phyloP scores from a whole-genome alignment of 2,888 invertebrate species.

The Thymelicus sylvestris region DNA sequence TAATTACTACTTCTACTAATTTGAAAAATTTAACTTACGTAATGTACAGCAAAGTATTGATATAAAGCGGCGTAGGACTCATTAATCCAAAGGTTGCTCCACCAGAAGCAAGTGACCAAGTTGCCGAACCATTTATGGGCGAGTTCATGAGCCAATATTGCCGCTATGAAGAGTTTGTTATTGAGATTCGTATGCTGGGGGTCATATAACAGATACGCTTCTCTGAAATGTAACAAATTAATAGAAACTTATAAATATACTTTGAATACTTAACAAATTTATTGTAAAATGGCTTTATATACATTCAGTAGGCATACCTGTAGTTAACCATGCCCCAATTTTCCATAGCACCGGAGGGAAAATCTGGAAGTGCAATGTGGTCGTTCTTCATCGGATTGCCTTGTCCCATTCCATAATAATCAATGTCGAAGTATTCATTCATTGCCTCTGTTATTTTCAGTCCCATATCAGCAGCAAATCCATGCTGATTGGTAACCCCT shows the following conservation, averaged over 20 bases:
- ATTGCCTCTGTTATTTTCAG: constrained; percentile 76
- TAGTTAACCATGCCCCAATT: constrained; percentile 94
- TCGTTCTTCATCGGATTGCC: constrained; percentile 83
- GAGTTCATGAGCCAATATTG: constrained; percentile 90
- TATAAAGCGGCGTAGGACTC: constrained; percentile 89
- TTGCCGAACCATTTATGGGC: constrained; percentile 95
- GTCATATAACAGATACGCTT: constrained; percentile 79
- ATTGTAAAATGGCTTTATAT: not conserved
- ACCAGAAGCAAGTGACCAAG: constrained; percentile 91
- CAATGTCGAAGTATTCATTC: constrained; percentile 83
- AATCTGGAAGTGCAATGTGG: constrained; percentile 91
- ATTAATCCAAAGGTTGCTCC: constrained; percentile 90
- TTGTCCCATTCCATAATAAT: constrained; percentile 83
- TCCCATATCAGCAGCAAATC: constrained; percentile 77
- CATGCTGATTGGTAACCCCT: constrained; percentile 66
- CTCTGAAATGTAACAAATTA: constrained; percentile 56
- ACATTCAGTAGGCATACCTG: constrained; percentile 68
- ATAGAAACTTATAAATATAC: not conserved
- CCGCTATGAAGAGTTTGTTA: constrained; percentile 81
- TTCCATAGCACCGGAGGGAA: constrained; percentile 93
- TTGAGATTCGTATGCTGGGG: constrained; percentile 65
- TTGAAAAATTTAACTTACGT: constrained; percentile 57
- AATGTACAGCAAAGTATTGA: constrained; percentile 87
- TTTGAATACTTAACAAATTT: too few species aligned
- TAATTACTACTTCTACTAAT: too few species aligned